phyloP scores from a whole-genome alignment of 2,888 invertebrate genomes.

The Ectobius pallidus region DNA sequence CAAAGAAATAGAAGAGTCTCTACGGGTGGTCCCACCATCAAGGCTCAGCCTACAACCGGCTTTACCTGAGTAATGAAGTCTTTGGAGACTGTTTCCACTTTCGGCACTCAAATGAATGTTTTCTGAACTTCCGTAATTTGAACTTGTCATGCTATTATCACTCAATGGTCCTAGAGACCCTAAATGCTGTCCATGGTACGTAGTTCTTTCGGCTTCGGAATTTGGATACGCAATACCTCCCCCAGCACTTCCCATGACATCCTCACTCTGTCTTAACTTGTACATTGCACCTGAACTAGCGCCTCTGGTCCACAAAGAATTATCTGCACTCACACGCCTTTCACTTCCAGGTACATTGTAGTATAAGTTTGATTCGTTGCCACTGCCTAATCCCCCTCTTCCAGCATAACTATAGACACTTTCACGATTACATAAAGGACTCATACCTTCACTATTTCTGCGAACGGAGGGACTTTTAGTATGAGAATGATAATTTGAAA shows the following conservation, averaged over 20 bases:
- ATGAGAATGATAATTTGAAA: conserved; percentile 1
- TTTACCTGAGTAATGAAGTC: conserved; percentile 24
- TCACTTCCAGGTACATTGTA: conserved; percentile 25
- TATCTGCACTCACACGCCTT: conserved; percentile 22
- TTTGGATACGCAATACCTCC: conserved; percentile 18
- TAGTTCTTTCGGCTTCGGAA: background rate
- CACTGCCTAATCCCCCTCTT: background rate
- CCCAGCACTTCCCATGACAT: conserved; percentile 19
- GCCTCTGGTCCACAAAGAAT: conserved; percentile 13
- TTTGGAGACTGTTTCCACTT: conserved; percentile 21
- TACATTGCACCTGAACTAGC: conserved; percentile 11
- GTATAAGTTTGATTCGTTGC: background rate
- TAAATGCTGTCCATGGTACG: conserved; percentile 14
- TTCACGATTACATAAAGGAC: background rate
- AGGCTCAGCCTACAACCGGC: conserved; percentile 57
- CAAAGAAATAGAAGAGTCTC: conserved; percentile 67
- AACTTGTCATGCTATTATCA: background rate
- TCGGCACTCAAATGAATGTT: background rate
- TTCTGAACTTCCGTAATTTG: conserved; percentile 18
- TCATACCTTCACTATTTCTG: conserved; percentile 15
- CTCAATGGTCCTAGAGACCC: background rate
- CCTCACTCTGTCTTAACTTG: conserved; percentile 25
- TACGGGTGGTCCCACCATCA: conserved; percentile 54
- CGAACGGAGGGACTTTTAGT: conserved; percentile 1
- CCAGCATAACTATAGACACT: conserved; percentile 10